phyloP scores from a whole-genome alignment of 2,888 invertebrate genomes.

The Erpobdella octoculata region DNA sequence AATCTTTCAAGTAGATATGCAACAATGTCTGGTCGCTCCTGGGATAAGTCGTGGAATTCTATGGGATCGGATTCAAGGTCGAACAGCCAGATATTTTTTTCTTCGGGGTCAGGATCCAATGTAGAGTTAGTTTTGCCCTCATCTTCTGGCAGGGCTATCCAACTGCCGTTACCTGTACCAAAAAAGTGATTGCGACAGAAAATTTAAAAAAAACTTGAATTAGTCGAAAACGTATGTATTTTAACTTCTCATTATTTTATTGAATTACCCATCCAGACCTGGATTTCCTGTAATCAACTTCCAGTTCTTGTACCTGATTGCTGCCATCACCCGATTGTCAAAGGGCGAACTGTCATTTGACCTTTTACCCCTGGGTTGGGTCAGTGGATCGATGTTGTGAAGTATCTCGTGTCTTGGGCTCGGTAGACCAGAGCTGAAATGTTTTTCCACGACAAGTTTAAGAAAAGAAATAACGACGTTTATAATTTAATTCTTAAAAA shows the following conservation, averaged over 20 bases:
- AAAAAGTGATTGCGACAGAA: not conserved
- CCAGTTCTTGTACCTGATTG: conserved; percentile 45
- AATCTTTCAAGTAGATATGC: conserved; percentile 40
- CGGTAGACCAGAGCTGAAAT: conserved; percentile 31
- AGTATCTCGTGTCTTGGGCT: conserved; percentile 53
- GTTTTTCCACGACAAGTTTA: not conserved
- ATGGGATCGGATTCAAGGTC: conserved; percentile 45
- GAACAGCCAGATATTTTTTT: conserved; percentile 48
- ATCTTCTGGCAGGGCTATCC: conserved; percentile 41
- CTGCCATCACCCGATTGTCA: conserved; percentile 44
- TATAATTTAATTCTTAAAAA: no score
- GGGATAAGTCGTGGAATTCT: conserved; percentile 44
- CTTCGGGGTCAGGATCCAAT: conserved; percentile 16
- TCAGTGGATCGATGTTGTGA: conserved; percentile 71
- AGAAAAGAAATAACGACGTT: no score
- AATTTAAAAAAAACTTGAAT: not conserved
- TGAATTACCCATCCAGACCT: conserved; percentile 37
- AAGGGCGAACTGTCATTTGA: conserved; percentile 36
- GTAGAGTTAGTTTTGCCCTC: conserved; percentile 18
- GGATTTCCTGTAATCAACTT: conserved; percentile 49
- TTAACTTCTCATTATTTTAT: not conserved
- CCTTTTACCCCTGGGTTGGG: conserved; percentile 34
- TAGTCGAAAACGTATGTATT: not conserved
- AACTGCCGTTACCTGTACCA: conserved; percentile 40
- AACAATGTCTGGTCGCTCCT: conserved; percentile 40